Evolutionary conservation across 1,140 invertebrate species (phyloP), one percentile per base, ranked within the genome.

Genomic region (Acromyrmex echinatior): DNA sequence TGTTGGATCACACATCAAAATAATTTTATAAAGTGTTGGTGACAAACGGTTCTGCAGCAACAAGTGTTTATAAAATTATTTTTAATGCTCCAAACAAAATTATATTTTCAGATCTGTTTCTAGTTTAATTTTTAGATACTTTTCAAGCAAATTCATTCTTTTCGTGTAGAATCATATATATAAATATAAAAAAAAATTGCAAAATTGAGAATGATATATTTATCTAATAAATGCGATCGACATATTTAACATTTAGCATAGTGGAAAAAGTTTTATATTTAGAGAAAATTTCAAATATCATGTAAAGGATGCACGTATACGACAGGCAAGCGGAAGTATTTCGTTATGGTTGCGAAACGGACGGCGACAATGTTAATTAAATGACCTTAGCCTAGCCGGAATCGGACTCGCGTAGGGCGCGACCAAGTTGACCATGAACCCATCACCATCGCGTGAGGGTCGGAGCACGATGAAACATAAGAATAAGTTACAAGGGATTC

Each of bases 371-470:
- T 76, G 70, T 71, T 84, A 74, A 84, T 84, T 84, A 76, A 68
- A 74, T 84, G 80, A 84, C 80, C 80, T 84, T 76, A 76, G 25
- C 25, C 18, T 45, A 45, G 7, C 5, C 51, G 66, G 35, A 73
- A 45, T 68, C 31, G 65, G 79, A 31, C n/a, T 80, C 25, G 63
- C 63, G 53, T 63, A 84, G 80, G 80, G 70, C 80, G 80, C 80
- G 80, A 84, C 70, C 39, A 31, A 70, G 80, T 49, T 84, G 80
- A 84, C 80, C 80, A 70, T 84, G 80, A 84, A 84, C 80, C 70
- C 56, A 84, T 84, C 70, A 70, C 70, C 56, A 74, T 84, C 80
- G 80, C 70, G 70, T 84, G 80, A 84, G 68, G 6, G 25, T 7
- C 70, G 80, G 45, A 56, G 74, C 70, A 35, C 56, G 45, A 62